Base-by-base conservation (phyloP, 2,888 invertebrate genomes). In the Drosophila atripex region DNA sequence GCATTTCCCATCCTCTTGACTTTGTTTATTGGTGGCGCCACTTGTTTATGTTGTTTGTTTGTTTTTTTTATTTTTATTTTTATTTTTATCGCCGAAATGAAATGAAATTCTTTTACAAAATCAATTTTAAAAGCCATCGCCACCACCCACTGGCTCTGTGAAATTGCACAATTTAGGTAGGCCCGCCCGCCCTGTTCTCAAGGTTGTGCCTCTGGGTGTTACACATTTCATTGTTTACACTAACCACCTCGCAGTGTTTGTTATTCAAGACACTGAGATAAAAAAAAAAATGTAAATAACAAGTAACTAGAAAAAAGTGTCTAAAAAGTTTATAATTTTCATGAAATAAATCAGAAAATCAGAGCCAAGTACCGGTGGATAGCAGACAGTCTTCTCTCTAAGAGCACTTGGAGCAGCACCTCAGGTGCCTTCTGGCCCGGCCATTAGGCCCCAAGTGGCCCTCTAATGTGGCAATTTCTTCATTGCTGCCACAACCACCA, bases 81-180 rank as follows among this genome's bases (percentile, higher is more conserved):
- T 23, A 23, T 46, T 64, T 64, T 52, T 64, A 64, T 52, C 45
- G 65, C 64, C 65, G 21, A 64, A 64, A 51, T 38, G 45, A 63
- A 64, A 51, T 35, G 45, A 64, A 64, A 64, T 64, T 64, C 65
- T 64, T 63, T 64, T 64, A 52, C 51, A 63, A 50, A 63, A 61
- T 47, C 4, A 4, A n/a, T 30, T 30, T 30, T 49, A 21, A 14
- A 50, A 23, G 8, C 38, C n/a, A 23, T 4, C 59, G 14, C 21
- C 12, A 16, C 12, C 58, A 30, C 64, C 43, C 64, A 51, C 64
- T 43, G 11, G 25, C 25, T 43, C 38, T 16, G 28, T 28, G 38
- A 25, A 51, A 65, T 77, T 76, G 77, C 79, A 79, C 79, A 76
- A 76, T 57, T 75, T 75, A 46, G 46, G 77, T n/a, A n/a, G n/a